Evolutionary conservation across 2,113 vertebrate species (phyloP).

Genomic region (Gobius niger): DNA sequence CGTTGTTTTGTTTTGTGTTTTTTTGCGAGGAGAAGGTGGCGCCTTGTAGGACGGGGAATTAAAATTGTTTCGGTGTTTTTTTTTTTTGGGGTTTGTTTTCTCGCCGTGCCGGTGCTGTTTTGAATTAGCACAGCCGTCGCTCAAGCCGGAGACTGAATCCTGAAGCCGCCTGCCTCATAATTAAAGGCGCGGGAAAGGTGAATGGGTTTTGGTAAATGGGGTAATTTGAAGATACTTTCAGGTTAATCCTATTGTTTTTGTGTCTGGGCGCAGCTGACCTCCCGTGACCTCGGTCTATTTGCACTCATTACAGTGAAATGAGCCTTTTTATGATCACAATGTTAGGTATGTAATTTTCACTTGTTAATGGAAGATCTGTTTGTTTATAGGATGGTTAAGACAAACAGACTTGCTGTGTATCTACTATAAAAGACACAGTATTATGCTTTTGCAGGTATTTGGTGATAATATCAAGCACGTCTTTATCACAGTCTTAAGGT

Average conservation of each 20-base stretch:
- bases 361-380: too few relatives aligned
- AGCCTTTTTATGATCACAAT: not conserved
- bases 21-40: not conserved
- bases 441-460: too few relatives aligned
- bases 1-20: not conserved
- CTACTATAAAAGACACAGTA: too few relatives aligned
- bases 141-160: slow-evolving; percentile 17
- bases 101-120: slow-evolving; percentile 15
- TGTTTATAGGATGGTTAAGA: too few relatives aligned
- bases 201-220: slow-evolving; percentile 39
- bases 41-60: slow-evolving; percentile 20
- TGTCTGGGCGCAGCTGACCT: slow-evolving; percentile 9
- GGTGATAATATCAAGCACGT: too few relatives aligned
- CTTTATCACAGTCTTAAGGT: too few relatives aligned
- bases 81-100: slow-evolving; percentile 8
- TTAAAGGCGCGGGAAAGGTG: slow-evolving; percentile 39
- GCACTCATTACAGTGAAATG: not conserved
- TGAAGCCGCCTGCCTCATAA: slow-evolving; percentile 45
- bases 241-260: slow-evolving; percentile 42
- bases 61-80: slow-evolving; percentile 5
- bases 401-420: too few relatives aligned
- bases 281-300: slow-evolving; percentile 13
- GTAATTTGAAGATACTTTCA: slow-evolving; percentile 49
- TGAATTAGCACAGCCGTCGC: slow-evolving; percentile 41
- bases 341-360: too few relatives aligned